Conservation (phyloP, 2,888 invertebrate species). For the Pachymerium ferrugineum region DNA sequence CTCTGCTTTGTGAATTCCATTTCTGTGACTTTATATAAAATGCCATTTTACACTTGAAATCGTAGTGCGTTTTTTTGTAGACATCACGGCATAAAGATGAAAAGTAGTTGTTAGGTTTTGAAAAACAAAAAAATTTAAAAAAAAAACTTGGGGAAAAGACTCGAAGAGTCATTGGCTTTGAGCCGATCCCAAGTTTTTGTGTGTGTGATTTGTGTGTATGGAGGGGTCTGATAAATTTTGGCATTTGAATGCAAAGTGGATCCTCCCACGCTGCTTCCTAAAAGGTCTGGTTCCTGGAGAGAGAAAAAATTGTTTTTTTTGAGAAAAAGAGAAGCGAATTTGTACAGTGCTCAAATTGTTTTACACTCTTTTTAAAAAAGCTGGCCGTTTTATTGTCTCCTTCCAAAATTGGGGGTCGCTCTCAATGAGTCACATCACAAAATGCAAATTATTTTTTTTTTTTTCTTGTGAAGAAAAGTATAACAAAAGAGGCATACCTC, state of each 20-base stretch:
- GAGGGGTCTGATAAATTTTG: not conserved
- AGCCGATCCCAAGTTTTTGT: not conserved
- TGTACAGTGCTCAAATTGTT: conserved; percentile 13
- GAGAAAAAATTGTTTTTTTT: not conserved
- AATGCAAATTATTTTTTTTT: not conserved
- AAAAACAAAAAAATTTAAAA: not conserved
- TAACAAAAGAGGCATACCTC: not conserved
- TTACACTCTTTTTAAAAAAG: conserved; percentile 8
- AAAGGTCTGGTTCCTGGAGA: conserved; percentile 8
- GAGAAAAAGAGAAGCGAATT: not conserved
- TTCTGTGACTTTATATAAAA: not conserved
- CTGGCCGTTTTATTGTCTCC: not conserved
- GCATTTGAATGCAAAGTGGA: not conserved
- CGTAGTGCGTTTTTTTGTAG: not conserved
- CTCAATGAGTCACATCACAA: not conserved
- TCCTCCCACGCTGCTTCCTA: conserved; percentile 1
- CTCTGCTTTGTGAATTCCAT: conserved; percentile 9
- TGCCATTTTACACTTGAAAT: not conserved
- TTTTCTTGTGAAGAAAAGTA: too few relatives aligned
- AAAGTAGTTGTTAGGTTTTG: not conserved
- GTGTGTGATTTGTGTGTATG: not conserved
- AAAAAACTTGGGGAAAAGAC: not conserved
- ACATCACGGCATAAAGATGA: not conserved
- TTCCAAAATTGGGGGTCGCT: not conserved
- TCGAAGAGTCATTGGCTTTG: not conserved